Conservation (phyloP, 2,888 invertebrate genomes). For the Anaspis maculata region DNA sequence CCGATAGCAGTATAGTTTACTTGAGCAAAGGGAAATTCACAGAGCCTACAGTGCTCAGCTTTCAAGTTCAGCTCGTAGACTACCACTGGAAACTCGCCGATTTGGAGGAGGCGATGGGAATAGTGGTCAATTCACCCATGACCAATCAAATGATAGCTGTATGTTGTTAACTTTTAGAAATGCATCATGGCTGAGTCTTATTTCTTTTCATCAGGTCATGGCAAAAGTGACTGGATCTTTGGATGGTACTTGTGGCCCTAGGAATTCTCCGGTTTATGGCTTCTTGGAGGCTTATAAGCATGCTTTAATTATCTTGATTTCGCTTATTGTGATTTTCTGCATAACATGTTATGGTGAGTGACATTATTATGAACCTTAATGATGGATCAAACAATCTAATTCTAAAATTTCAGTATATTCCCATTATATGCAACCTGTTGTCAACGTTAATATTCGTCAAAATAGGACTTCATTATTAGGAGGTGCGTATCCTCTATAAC, state of each 20-base stretch:
- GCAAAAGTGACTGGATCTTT: slow-evolving; percentile 21
- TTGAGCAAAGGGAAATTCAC: slow-evolving; percentile 22
- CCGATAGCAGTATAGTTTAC: slow-evolving; percentile 33
- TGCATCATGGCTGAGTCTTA: slow-evolving; percentile 5
- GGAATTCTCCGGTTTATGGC: slow-evolving; percentile 21
- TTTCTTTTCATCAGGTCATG: slow-evolving; percentile 23
- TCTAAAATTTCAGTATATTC: slow-evolving; percentile 32
- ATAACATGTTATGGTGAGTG: slow-evolving; percentile 37
- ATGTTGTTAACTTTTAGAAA: slow-evolving; percentile 11
- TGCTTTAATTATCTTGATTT: slow-evolving; percentile 22
- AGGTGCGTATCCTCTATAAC: neutral
- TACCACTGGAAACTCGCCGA: slow-evolving; percentile 39
- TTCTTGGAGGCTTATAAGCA: slow-evolving; percentile 26
- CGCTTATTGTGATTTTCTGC: slow-evolving; percentile 33
- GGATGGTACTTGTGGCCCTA: slow-evolving; percentile 18
- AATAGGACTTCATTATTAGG: slow-evolving; percentile 13
- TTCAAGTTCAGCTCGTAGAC: slow-evolving; percentile 33
- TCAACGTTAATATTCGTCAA: slow-evolving; percentile 33
- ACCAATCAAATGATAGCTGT: slow-evolving; percentile 33
- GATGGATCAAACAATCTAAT: too few species aligned
- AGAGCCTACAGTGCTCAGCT: slow-evolving; percentile 23
- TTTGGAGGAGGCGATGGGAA: slow-evolving; percentile 34
- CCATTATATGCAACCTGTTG: slow-evolving; percentile 35
- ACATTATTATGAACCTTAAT: too few species aligned
- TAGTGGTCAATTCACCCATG: slow-evolving; percentile 29